Percentiles rank a stretch among this genome's conserved stretches.
phyloP scores from a whole-genome alignment of 2,113 vertebrate species.

The Eurypyga helias region DNA sequence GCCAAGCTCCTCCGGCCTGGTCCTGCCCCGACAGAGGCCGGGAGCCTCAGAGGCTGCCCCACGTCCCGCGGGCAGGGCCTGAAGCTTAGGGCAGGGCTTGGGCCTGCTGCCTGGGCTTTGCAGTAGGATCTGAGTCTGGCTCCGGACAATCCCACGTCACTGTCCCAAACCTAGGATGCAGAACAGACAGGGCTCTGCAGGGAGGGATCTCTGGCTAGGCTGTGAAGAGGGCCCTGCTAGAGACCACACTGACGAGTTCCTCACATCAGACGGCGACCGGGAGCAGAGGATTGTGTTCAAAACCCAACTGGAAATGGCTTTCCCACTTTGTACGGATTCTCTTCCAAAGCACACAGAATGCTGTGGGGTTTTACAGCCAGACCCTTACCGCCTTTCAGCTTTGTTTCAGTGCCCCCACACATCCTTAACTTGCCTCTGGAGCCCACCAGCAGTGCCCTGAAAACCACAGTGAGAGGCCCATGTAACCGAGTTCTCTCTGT shows the following conservation, averaged over 20 bases:
- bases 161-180: neutral
- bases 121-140: neutral
- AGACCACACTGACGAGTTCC: neutral
- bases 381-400: neutral
- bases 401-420: neutral
- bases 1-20: neutral
- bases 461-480: neutral
- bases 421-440: neutral
- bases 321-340: fast-evolving
- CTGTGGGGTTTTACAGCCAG: neutral
- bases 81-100: fast-evolving
- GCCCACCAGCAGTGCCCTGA: neutral
- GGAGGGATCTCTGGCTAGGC: neutral
- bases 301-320: neutral
- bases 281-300: neutral
- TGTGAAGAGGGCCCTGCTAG: neutral
- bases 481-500: neutral
- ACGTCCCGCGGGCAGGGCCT: fast-evolving
- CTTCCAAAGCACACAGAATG: neutral
- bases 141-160: neutral
- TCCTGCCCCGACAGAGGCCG: fast-evolving
- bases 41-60: neutral
- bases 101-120: neutral
- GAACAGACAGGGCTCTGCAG: neutral
- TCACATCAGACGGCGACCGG: fast-evolving